Conservation (phyloP, 2,113 vertebrate species). For the Semicossyphus pulcher region DNA sequence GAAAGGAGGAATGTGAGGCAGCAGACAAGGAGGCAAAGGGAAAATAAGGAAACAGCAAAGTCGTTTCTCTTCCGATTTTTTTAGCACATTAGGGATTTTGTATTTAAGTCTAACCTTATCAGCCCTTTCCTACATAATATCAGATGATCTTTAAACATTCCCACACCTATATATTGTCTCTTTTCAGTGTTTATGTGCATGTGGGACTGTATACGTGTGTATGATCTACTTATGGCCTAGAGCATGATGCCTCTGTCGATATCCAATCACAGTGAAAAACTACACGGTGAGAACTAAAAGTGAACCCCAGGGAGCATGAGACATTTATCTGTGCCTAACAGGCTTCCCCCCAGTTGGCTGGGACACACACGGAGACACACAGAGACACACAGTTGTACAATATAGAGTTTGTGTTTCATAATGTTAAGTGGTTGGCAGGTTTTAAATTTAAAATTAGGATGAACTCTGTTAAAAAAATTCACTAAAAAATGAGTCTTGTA, state of each 20-base stretch:
- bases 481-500: no score
- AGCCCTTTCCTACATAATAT: not conserved
- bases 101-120: not conserved
- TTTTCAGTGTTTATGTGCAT: not conserved
- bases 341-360: constrained; percentile 24
- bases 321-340: constrained; percentile 67
- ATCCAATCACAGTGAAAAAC: constrained; percentile 70
- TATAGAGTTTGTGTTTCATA: no score
- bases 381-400: constrained; percentile 2
- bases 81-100: not conserved
- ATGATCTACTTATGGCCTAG: constrained; percentile 42
- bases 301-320: constrained; percentile 46
- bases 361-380: not conserved
- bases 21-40: not conserved
- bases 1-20: not conserved
- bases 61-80: not conserved
- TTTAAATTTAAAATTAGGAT: no score
- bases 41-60: not conserved
- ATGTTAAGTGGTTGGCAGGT: no score
- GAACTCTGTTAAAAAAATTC: no score
- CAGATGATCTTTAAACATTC: constrained; percentile 16
- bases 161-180: constrained; percentile 10
- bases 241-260: constrained; percentile 69
- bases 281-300: constrained; percentile 54
- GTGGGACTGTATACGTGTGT: constrained; percentile 14